Evolutionary conservation across 2,888 invertebrate species (phyloP).

Genomic region (Phrixothrix hirtus): DNA sequence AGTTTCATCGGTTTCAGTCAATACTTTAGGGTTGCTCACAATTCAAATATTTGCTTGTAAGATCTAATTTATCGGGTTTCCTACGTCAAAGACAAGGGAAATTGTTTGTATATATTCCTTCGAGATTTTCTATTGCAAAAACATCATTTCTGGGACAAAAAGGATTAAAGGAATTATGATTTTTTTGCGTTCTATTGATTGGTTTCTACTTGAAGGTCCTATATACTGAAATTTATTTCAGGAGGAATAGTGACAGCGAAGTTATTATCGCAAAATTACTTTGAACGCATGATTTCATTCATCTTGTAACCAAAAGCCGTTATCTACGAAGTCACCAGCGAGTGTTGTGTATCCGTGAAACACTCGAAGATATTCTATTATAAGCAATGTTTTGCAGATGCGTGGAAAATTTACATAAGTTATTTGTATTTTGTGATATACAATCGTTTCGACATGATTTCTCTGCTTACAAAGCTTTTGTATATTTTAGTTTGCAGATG

Average conservation of each 20-base stretch:
- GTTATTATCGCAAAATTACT: slow-evolving; percentile 4
- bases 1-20: too few species aligned
- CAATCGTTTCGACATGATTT: slow-evolving; percentile 15
- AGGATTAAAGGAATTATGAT: too few species aligned
- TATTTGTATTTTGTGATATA: slow-evolving; percentile 7
- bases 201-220: slow-evolving; percentile 1
- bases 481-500: slow-evolving; percentile 21
- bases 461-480: slow-evolving; percentile 16
- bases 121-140: too few species aligned
- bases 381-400: slow-evolving; percentile 21
- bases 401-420: slow-evolving; percentile 17
- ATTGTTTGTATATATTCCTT: too few species aligned
- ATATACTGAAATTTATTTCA: slow-evolving; percentile 4
- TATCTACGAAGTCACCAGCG: slow-evolving; percentile 9
- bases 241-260: background rate
- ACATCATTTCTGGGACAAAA: too few species aligned
- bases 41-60: too few species aligned
- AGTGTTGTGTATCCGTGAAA: slow-evolving; percentile 7
- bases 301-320: slow-evolving; percentile 5
- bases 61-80: too few species aligned
- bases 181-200: too few species aligned
- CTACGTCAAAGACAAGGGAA: too few species aligned
- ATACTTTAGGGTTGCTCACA: too few species aligned
- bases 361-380: slow-evolving; percentile 1
- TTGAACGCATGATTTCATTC: slow-evolving; percentile 4